A percentile compares a stretch with the other conserved stretches of the same genome.
These are phyloP conservation scores for Drosophila paracracens DNA, from an alignment of 2,888 invertebrate species.

Conservation along the genomic window DNA sequence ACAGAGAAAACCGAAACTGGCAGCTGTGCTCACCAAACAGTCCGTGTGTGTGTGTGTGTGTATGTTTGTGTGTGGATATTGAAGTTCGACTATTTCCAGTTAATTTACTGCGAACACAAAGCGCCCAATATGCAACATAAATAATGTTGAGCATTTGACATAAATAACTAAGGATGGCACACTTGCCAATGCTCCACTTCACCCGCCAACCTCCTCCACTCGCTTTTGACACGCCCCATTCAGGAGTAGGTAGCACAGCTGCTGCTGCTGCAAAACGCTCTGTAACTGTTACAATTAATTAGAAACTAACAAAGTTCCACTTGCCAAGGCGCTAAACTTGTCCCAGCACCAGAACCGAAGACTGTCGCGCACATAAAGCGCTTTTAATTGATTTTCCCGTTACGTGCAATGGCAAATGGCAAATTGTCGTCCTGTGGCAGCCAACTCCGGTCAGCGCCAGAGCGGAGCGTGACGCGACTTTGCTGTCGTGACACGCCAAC, in stretches of 20 bases:
- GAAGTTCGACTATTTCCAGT: conserved; percentile 42
- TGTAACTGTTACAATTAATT: conserved; percentile 79
- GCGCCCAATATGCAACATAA: conserved; percentile 75
- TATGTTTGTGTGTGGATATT: conserved; percentile 4
- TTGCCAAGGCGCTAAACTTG: conserved; percentile 75
- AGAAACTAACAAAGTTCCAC: conserved; percentile 81
- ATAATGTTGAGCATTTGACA: conserved; percentile 73
- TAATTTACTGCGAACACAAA: conserved; percentile 69
- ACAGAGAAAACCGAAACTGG: conserved; percentile 40
- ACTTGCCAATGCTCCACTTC: conserved; percentile 42
- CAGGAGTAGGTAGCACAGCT: conserved; percentile 41
- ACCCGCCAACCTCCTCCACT: neutral
- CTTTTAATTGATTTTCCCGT: conserved; percentile 80
- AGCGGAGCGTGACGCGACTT: neutral
- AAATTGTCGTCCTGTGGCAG: conserved; percentile 55
- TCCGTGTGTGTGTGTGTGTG: neutral
- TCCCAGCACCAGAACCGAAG: conserved; percentile 54
- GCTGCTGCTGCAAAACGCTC: conserved; percentile 34
- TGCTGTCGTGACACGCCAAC: conserved; percentile 5
- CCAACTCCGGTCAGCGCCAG: conserved; percentile 18
- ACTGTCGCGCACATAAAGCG: conserved; percentile 79
- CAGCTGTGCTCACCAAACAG: conserved; percentile 46
- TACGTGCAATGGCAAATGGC: conserved; percentile 70
- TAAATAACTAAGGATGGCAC: conserved; percentile 70
- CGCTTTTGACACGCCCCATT: conserved; percentile 2